Evolutionary conservation across 1,140 invertebrate species (phyloP).

Genomic region (Agrypnia vestita): DNA sequence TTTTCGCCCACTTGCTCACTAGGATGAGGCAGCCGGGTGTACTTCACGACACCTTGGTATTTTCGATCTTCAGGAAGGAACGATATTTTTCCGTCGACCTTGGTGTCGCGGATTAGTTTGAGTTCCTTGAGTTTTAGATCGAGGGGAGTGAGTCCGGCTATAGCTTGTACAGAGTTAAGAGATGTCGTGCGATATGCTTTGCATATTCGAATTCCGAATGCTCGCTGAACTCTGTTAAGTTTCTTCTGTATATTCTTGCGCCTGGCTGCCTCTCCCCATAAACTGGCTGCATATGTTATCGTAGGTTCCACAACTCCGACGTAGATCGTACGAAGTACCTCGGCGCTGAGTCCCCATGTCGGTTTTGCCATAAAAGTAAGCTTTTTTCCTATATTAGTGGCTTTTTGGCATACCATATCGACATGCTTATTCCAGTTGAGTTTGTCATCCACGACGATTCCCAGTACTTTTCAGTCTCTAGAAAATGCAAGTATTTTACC

Average conservation of each 20-base stretch:
- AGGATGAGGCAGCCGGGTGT: background rate
- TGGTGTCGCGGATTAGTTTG: background rate
- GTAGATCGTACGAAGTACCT: background rate
- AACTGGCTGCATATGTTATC: background rate
- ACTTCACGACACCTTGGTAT: background rate
- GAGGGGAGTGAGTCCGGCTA: background rate
- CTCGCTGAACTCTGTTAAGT: constrained; percentile 5
- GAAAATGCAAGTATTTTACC: background rate
- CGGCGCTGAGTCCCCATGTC: background rate
- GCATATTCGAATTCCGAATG: constrained; percentile 18
- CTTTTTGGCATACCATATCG: constrained; percentile 4
- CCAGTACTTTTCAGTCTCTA: background rate
- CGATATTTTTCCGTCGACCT: background rate
- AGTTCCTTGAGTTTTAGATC: constrained; percentile 12
- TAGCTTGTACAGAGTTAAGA: constrained; percentile 1
- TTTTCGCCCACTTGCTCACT: too few relatives aligned
- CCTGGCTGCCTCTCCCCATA: background rate
- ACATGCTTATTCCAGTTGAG: background rate
- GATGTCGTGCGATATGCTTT: constrained; percentile 11
- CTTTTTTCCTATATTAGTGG: background rate
- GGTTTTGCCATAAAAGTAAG: too few relatives aligned
- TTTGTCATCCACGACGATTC: background rate
- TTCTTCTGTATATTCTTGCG: background rate
- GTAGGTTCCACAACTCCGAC: background rate
- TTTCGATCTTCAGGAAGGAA: background rate